Base-by-base conservation (phyloP, 2,797 vertebrate species). In the Darevskia mixta region DNA sequence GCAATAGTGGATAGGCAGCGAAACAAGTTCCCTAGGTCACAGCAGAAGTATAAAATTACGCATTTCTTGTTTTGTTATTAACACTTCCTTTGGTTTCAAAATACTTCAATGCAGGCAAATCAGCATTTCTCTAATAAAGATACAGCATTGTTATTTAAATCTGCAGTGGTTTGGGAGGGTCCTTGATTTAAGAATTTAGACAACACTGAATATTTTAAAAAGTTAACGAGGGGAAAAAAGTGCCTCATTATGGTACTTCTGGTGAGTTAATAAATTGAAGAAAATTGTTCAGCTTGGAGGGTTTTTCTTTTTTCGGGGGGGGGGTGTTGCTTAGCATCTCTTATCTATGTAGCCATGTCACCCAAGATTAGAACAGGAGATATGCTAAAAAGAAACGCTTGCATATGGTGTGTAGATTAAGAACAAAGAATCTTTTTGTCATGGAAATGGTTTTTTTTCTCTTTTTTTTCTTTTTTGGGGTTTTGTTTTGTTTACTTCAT, bases 401-500 rank as follows among this genome's bases (percentile, higher is more conserved):
- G 98, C 97, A 98, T 98, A 98, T 98, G 98, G 97, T 97, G 95
- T 96, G 95, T 95, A 97, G 97, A 97, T 98, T 97, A 97, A 95
- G 97, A 96, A 98, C 97, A 98, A 98, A 98, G 97, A 97, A 96
- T 96, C 96, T 97, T 98, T 98, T 99, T 99, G 98, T 99, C 96
- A 99, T 99, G 98, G 98, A 98, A 98, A 99, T 99, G 95, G 35
- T 35, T 27, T 41, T 96, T 98, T 97, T 96, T 64, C 20, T 94
- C 0, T 3, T 55, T 43, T 25, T 88, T 92, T 94, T 91, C 87
- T 87, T 92, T 95, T 95, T 94, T 18, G 20, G 45, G 83, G 43
- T 90, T 97, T 96, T 96, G 96, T 97, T 97, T 98, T 98, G 98
- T 98, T 99, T 98, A 98, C 97, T 98, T 97, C 97, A 97, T 97